Conservation (phyloP, 2,797 vertebrate genomes). For the Mus caroli region DNA sequence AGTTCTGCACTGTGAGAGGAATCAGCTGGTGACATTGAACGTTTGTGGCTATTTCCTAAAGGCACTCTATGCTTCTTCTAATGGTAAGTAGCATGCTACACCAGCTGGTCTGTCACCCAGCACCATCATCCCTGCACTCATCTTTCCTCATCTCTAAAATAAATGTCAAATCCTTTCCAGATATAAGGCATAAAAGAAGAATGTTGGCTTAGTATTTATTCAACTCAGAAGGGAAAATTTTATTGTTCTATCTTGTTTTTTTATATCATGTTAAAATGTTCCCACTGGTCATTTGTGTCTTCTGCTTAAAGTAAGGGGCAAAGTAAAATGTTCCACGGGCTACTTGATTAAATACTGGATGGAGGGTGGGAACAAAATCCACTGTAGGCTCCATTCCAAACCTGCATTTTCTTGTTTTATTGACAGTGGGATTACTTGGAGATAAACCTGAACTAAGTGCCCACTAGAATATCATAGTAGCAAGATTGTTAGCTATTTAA, state of each 20-base stretch:
- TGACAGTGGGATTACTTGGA: background rate
- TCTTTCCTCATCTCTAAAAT: background rate
- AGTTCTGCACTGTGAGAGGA: constrained; percentile 97
- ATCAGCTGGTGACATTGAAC: constrained; percentile 92
- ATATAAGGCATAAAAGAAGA: constrained; percentile 34
- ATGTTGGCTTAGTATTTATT: constrained; percentile 33
- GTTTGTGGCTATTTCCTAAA: constrained; percentile 95
- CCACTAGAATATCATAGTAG: background rate
- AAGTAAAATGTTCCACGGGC: background rate
- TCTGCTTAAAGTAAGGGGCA: background rate
- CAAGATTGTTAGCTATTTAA: background rate
- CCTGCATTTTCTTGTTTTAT: background rate
- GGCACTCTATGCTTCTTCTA: constrained; percentile 94
- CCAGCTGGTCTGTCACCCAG: background rate
- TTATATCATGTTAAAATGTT: background rate
- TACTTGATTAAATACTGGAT: background rate
- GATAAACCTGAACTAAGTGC: background rate
- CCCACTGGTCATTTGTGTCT: background rate
- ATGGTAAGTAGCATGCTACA: constrained; percentile 89
- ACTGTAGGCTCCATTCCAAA: background rate
- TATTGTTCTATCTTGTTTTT: background rate
- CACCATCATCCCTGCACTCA: background rate
- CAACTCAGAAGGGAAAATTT: constrained; percentile 12
- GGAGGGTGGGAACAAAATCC: background rate
- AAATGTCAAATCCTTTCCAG: background rate